Base-by-base conservation (phyloP, 2,113 vertebrate genomes). In the Geococcyx californianus region DNA sequence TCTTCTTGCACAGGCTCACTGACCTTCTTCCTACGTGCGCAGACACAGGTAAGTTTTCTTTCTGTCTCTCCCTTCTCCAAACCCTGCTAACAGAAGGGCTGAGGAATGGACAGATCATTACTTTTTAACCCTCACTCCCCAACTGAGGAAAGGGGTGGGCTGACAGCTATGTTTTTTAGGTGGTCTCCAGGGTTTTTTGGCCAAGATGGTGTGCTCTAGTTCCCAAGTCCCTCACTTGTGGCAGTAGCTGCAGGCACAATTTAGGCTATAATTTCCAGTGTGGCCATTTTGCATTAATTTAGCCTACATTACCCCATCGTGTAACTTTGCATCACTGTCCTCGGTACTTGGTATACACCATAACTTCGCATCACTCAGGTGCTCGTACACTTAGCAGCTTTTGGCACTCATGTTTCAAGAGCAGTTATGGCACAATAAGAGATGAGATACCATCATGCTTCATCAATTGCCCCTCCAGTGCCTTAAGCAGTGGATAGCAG, bases 281-380 rank as follows among this genome's bases (percentile, higher is more conserved):
- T 36, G n/a, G 9, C 8, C 16, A 45, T 81, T 89, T 69, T 78
- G 4, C 14, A 44, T 62, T 40, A 24, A 14, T 81, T 70, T 70
- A 29, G 74, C 45, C 17, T 49, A 31, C 8, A 59, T 51, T 11
- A 58, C 18, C 13, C 11, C 29, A 49, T 23, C 16, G 19, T 4
- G 17, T 25, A 40, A 90, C 42, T n/a, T 84, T 54, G 7, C 19
- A 54, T 19, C 25, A 20, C 14, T 45, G 5, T 45, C 42, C 34
- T 69, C 1, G 0, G 36, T 16, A 21, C 16, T 51, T 54, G 18
- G 10, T 42, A 34, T 12, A 29, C 0, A 1, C 12, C 29, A 20
- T 14, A 45, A 26, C 10, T 4, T 18, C 72, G 68, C 58, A 1
- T 94, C 28, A 52, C 0, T 0, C 28, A 80, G 34, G 23, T 54